phyloP scores from a whole-genome alignment of 35 echinoderm and acorn worm species.

The Ophioderma brevispina region DNA sequence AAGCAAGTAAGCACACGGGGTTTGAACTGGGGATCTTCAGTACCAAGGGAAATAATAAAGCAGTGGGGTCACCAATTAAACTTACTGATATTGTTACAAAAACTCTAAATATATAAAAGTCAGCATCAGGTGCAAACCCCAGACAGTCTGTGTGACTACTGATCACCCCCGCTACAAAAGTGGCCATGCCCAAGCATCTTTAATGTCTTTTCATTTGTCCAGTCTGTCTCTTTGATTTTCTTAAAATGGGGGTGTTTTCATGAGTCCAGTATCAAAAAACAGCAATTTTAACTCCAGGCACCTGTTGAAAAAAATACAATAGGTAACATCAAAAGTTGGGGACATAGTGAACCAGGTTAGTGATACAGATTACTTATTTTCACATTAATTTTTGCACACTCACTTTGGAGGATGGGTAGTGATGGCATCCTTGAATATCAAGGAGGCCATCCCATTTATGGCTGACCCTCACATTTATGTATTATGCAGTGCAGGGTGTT shows the following conservation, averaged over 20 bases:
- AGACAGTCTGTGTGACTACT: conserved; percentile 85
- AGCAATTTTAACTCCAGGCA: conserved; percentile 88
- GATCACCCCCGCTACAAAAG: conserved; percentile 98
- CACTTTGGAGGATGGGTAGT: not conserved
- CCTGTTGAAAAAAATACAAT: conserved; percentile 40
- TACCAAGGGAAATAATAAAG: too few relatives aligned
- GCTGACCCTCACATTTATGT: not conserved
- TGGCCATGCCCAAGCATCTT: conserved; percentile 98
- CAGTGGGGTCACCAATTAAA: too few relatives aligned
- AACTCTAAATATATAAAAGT: conserved; percentile 94
- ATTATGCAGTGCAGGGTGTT: conserved; percentile 68
- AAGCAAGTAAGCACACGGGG: too few relatives aligned
- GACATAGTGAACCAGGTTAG: too few relatives aligned
- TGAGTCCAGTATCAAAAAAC: conserved; percentile 97
- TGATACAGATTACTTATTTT: not conserved
- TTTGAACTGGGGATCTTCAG: too few relatives aligned
- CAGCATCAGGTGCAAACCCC: conserved; percentile 97
- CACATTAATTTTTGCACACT: not conserved
- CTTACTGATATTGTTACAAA: conserved; percentile 99
- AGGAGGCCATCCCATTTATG: not conserved
- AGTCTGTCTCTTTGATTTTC: conserved; percentile 94
- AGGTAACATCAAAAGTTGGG: too few relatives aligned
- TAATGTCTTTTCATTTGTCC: conserved; percentile 99
- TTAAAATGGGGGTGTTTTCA: conserved; percentile 96
- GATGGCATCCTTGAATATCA: not conserved